phyloP scores from a whole-genome alignment of 1,140 invertebrate genomes.

The Mya arenaria region DNA sequence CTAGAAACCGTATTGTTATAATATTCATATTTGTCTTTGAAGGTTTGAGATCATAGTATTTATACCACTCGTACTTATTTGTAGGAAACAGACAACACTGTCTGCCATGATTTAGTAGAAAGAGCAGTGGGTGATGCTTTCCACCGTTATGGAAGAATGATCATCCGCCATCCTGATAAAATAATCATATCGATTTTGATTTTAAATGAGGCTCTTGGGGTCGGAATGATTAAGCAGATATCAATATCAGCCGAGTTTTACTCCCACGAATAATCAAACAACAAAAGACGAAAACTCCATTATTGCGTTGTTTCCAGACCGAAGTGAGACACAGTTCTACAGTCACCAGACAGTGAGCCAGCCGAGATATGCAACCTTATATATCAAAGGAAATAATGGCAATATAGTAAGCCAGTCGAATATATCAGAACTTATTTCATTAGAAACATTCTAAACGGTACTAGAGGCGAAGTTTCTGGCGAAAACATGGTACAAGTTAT shows the following conservation, averaged over 20 bases:
- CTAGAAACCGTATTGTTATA: too few species aligned
- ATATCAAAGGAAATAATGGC: slow-evolving; percentile 19
- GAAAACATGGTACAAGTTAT: too few species aligned
- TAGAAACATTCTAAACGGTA: not conserved
- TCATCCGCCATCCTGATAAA: slow-evolving; percentile 49
- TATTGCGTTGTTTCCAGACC: slow-evolving; percentile 1
- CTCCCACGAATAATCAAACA: slow-evolving; percentile 20
- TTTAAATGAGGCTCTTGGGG: slow-evolving; percentile 55
- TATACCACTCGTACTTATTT: too few species aligned
- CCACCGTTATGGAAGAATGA: slow-evolving; percentile 43
- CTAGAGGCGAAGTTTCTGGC: not conserved
- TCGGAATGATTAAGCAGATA: slow-evolving; percentile 57
- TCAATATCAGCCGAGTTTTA: slow-evolving; percentile 48
- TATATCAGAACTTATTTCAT: not conserved
- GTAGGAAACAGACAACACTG: too few species aligned
- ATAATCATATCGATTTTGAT: slow-evolving; percentile 18
- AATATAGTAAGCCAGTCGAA: slow-evolving; percentile 23
- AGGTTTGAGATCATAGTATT: too few species aligned
- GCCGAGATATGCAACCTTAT: slow-evolving; percentile 21
- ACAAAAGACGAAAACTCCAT: slow-evolving; percentile 6
- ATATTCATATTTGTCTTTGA: too few species aligned
- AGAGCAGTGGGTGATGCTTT: slow-evolving; percentile 37
- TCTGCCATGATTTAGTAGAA: too few species aligned
- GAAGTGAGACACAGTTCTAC: slow-evolving; percentile 9
- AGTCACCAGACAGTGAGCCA: slow-evolving; percentile 18